Evolutionary conservation across 2,888 invertebrate genomes (phyloP), one percentile per base, ranked within the genome.

Genomic region (Drosophila rellima): DNA sequence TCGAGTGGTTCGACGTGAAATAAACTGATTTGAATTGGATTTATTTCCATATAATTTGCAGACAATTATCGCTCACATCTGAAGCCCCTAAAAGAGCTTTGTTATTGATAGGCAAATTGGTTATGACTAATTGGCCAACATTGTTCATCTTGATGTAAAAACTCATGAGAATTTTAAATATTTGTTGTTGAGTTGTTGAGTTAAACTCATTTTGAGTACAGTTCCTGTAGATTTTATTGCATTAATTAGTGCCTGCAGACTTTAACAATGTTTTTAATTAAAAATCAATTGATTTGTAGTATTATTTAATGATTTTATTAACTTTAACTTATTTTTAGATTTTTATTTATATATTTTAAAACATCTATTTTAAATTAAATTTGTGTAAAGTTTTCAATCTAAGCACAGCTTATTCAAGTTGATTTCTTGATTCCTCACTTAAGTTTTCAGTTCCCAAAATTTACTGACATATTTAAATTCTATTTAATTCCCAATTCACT

Each of bases 11-110:
- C 39, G 35, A 10, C 45, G 39, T 45, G 4, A 56, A 48, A 26
- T 35, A 45, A 35, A 56, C 17, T 45, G 18, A 40, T 40, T 64
- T 62, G 70, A 55, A 74, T 74, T 66, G 62, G 51, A 40, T 56
- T 45, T 35, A 56, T 56, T 70, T 59, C 39, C 47, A 47, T 44
- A 55, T 47, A 39, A 70, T 61, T 57, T 62, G 50, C 50, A 15
- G 7, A 26, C 37, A 63, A 56, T 52, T 29, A 18, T 44, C 44
- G 33, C 8, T 39, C 33, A 17, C 48, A 37, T 64, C 45, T 31
- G n/a, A 39, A 42, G 50, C 56, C 15, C n/a, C 40, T 13, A n/a
- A 29, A 7, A 6, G 11, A 15, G 45, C 56, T 39, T 15, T 48
- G 31, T 18, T 45, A 18, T 44, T n/a, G 18, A 56, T 33, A 29